Evolutionary conservation across 2,888 invertebrate genomes (phyloP), one percentile per base, ranked within the genome.

Genomic region (Synergus umbraculus): DNA sequence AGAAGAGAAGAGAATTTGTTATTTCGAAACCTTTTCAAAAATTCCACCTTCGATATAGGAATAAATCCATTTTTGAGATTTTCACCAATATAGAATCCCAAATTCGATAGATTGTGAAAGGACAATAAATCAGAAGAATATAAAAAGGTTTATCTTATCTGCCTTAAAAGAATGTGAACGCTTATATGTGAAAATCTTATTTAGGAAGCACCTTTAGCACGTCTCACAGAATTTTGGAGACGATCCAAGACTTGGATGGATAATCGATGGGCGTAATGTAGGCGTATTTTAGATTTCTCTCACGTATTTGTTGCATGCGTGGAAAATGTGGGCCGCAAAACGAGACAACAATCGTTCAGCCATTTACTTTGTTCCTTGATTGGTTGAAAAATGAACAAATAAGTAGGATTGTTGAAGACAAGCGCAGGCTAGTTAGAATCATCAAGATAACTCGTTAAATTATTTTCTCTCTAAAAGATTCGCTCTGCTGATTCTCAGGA

Each of bases 231-330:
- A 67, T 67, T 67, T 44, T 67, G 44, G 44, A 67, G 22, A 67
- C 22, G 44, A 67, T 41, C 67, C 43, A 67, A 67, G 44, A 67
- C 44, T 46, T 46, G 18, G 22, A 67, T 67, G 44, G 43, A 46
- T 67, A 67, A 67, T 67, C 67, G 67, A 67, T 43, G 44, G 44
- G 44, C 22, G n/a, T 67, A 9, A 43, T n/a, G 49, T 69, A 15
- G 69, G 69, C 46, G 46, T 69, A 29, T 69, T 69, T 67, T 67
- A 69, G 13, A 22, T 69, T 69, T 69, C 46, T 65, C 9, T 65
- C 65, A 65, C 65, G 65, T 65, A 65, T 65, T 65, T 43, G 65
- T n/a, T 65, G 8, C 2, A 46, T 69, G 69, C 29, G 46, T 69
- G 69, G 29, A 69, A 69, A 69, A 69, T 69, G 29, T 49, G 22